Evolutionary conservation across 2,888 invertebrate species (phyloP).

Genomic region (Aromia moschata): DNA sequence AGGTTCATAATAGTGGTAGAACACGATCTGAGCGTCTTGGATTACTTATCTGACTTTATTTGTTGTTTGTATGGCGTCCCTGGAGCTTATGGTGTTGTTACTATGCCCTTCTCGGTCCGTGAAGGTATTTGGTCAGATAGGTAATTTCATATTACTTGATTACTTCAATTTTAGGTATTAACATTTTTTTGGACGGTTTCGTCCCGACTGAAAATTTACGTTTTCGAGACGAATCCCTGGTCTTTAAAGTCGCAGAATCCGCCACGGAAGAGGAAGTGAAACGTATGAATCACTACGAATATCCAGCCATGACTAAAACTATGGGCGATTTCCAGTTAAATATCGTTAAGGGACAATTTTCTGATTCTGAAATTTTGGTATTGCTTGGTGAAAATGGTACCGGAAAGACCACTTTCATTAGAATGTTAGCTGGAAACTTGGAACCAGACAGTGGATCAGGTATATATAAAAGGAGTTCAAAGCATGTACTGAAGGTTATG

Average conservation of each 20-base stretch:
- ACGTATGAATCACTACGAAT: constrained; percentile 95
- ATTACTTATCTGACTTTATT: constrained; percentile 98
- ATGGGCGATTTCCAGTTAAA: constrained; percentile 81
- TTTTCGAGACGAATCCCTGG: constrained; percentile 95
- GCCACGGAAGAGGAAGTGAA: constrained; percentile 98
- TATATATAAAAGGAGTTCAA: too few species aligned
- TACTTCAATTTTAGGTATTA: constrained; percentile 75
- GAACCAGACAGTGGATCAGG: constrained; percentile 85
- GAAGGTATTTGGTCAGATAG: constrained; percentile 76
- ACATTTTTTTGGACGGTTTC: constrained; percentile 99
- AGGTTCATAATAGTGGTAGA: constrained; percentile 99
- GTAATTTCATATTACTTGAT: constrained; percentile 7
- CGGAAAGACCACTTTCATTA: constrained; percentile 98
- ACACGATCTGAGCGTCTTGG: constrained; percentile 97
- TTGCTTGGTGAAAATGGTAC: constrained; percentile 98
- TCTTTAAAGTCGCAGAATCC: constrained; percentile 98
- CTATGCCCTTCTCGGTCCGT: constrained; percentile 99
- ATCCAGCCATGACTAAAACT: constrained; percentile 90
- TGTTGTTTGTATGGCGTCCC: constrained; percentile 98
- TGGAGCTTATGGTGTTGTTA: constrained; percentile 99
- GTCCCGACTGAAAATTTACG: constrained; percentile 99
- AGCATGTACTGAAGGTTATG: too few species aligned
- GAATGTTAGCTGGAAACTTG: constrained; percentile 97
- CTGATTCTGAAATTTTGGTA: constrained; percentile 98
- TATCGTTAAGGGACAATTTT: constrained; percentile 93